phyloP scores from a whole-genome alignment of 53 echinoderm and acorn worm species.

The Holothuria leucospilota region DNA sequence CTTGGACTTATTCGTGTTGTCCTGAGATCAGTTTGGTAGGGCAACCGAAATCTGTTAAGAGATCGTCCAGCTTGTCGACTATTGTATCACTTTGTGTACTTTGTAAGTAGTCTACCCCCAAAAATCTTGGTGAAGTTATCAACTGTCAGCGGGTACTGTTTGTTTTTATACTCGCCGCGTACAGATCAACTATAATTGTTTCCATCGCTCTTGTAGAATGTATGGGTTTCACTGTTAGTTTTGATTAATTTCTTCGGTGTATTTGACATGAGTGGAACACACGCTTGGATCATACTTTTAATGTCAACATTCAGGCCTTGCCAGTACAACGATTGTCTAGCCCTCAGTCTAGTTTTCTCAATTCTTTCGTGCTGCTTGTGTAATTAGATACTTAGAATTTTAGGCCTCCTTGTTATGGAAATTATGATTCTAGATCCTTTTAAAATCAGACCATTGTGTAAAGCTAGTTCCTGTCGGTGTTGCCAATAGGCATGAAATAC shows the following conservation, averaged over 20 bases:
- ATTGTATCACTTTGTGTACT: too few species aligned
- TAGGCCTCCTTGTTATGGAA: neutral
- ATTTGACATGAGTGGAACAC: too few species aligned
- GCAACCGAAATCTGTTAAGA: too few species aligned
- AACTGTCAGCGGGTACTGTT: too few species aligned
- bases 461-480: neutral
- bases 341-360: neutral
- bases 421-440: neutral
- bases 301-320: neutral
- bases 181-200: too few species aligned
- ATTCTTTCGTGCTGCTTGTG: neutral
- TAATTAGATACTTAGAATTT: neutral
- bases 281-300: neutral
- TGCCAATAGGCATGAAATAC: neutral
- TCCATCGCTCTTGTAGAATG: too few species aligned
- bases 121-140: too few species aligned
- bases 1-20: neutral
- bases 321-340: neutral
- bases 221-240: neutral
- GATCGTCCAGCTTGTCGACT: too few species aligned
- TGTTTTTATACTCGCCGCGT: too few species aligned
- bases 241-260: neutral
- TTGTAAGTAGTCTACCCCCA: too few species aligned
- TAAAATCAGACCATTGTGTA: neutral
- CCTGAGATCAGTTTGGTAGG: neutral